These are phyloP conservation scores for Parnassius orleans DNA, from an alignment of 2,888 invertebrate species.

Conservation along the genomic window DNA sequence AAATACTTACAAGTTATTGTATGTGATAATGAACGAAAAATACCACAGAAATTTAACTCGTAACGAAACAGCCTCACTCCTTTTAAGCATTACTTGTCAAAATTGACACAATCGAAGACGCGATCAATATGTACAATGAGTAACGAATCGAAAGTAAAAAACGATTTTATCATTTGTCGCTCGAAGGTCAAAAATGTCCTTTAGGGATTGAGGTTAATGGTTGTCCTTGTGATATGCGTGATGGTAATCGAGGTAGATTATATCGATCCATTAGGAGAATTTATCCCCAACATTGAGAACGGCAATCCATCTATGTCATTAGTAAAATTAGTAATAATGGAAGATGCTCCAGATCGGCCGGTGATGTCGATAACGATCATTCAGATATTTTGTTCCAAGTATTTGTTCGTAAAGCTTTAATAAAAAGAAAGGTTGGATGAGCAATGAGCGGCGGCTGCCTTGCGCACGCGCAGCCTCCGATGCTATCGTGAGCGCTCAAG, in stretches of 20 bases:
- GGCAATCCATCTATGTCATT: slow-evolving; percentile 43
- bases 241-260: slow-evolving; percentile 39
- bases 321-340: slow-evolving; percentile 44
- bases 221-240: slow-evolving; percentile 47
- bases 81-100: slow-evolving; percentile 42
- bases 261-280: slow-evolving; percentile 59
- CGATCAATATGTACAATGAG: slow-evolving; percentile 36
- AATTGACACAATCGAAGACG: slow-evolving; percentile 45
- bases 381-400: slow-evolving; percentile 56
- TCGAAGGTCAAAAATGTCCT: slow-evolving; percentile 62
- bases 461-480: slow-evolving; percentile 60
- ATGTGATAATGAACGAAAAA: slow-evolving; percentile 24
- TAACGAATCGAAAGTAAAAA: slow-evolving; percentile 48
- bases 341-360: slow-evolving; percentile 51
- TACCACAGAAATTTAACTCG: slow-evolving; percentile 25
- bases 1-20: slow-evolving; percentile 17
- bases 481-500: slow-evolving; percentile 62
- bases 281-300: slow-evolving; percentile 39
- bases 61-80: slow-evolving; percentile 36
- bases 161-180: slow-evolving; percentile 54
- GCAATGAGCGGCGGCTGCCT: slow-evolving; percentile 46
- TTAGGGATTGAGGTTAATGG: slow-evolving; percentile 67
- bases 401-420: slow-evolving; percentile 52
- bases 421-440: slow-evolving; percentile 41
- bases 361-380: slow-evolving; percentile 49